Evolutionary conservation across 2,888 invertebrate species (phyloP), one percentile per base, ranked within the genome.

Genomic region (Eristalinus sepulchralis): DNA sequence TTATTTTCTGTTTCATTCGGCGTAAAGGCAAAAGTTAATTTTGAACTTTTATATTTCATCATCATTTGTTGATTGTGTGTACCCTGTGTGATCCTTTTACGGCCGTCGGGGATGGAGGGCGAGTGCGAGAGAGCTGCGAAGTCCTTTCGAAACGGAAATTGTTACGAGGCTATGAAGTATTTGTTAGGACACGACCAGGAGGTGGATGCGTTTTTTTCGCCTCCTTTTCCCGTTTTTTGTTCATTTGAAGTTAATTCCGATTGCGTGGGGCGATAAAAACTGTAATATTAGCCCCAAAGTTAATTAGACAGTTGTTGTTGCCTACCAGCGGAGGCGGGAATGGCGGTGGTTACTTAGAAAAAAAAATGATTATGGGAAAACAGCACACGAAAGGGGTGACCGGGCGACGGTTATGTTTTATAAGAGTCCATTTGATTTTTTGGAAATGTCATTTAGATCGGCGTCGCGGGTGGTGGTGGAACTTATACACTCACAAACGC

Each of bases 201-300:
- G 76, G 70, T 84, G 76, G 71, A 27, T 75, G 81, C 33, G 63
- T 57, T 75, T 71, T 64, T 70, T 39, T 72, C 39, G 3, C 20
- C 34, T 62, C 6, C 24, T 64, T 64, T 33, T 63, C n/a, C 24
- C 31, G 34, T 63, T 86, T 90, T 91, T 90, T 90, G 90, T 89
- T 89, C 90, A 91, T 90, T 91, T 90, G 89, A 91, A 91, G 91
- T 91, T 92, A 91, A 92, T 91, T 91, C 91, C 89, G 91, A 92
- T 92, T 91, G 92, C 92, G 92, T 92, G 92, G 89, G 89, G 80
- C 88, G 88, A 89, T 89, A 88, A 89, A 88, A 85, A 85, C 88
- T 86, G 83, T 86, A 83, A 86, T 88, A 88, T 81, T 81, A 83
- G 83, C 80, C 78, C 77, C 78, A 78, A 78, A 88, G 88, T 88